phyloP scores from a whole-genome alignment of 2,113 vertebrate species.

The Silurus asotus region DNA sequence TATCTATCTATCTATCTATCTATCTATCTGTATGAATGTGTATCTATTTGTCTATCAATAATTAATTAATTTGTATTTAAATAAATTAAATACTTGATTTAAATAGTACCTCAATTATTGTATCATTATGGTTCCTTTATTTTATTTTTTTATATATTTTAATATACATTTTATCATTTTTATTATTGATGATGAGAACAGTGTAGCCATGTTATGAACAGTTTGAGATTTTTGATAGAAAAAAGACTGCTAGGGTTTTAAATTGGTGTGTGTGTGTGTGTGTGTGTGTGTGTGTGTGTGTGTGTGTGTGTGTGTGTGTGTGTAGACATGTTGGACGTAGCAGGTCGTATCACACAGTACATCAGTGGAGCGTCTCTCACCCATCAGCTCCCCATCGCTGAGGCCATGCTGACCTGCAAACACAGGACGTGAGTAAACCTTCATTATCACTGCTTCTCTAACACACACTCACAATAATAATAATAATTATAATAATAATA shows the following conservation, averaged over 20 bases:
- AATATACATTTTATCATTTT: not conserved
- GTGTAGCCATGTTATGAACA: not conserved
- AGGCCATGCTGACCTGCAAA: constrained; percentile 91
- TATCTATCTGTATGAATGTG: no score
- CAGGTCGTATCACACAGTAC: constrained; percentile 80
- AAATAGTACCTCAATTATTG: no score
- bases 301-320: constrained; percentile 1
- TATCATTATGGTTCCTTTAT: no score
- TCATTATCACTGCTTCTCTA: no score
- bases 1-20: no score
- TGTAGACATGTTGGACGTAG: constrained; percentile 82
- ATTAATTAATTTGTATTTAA: no score
- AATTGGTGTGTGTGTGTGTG: not conserved
- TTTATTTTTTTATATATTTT: no score
- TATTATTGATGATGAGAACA: not conserved
- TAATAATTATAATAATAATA: not conserved
- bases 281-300: constrained; percentile 4
- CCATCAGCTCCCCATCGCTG: constrained; percentile 85
- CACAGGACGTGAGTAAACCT: constrained; percentile 80
- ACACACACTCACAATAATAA: not conserved
- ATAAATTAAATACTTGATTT: no score
- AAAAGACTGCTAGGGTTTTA: not conserved
- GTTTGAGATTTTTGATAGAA: not conserved
- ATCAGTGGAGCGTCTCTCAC: constrained; percentile 77
- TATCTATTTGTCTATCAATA: no score